Conservation (phyloP, 2,797 vertebrate genomes). For the Tapirus indicus region DNA sequence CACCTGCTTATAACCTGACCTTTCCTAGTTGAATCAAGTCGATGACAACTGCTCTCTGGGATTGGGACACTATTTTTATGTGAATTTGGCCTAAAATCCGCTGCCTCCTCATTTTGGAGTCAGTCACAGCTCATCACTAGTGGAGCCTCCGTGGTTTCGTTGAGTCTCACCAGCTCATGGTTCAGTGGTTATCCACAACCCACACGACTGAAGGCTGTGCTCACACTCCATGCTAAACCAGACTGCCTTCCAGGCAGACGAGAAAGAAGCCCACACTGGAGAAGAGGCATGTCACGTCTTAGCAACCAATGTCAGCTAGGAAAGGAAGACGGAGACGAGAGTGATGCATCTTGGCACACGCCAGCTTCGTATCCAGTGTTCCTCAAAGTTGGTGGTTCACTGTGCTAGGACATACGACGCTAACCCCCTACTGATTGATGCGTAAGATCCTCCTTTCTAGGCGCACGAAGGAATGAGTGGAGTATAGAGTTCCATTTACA, state of each 20-base stretch:
- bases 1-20: slow-evolving; percentile 62
- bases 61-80: not conserved
- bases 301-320: too few relatives aligned
- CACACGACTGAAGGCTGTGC: not conserved
- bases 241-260: not conserved
- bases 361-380: rapidly evolving
- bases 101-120: not conserved
- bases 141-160: not conserved
- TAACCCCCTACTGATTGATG: not conserved
- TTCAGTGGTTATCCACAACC: not conserved
- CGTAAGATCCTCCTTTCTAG: not conserved
- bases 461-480: not conserved
- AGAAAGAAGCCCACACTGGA: not conserved
- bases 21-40: slow-evolving; percentile 67
- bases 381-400: not conserved
- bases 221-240: rapidly evolving
- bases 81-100: not conserved
- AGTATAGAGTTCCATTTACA: rapidly evolving
- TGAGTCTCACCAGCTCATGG: too few relatives aligned
- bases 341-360: not conserved
- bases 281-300: not conserved
- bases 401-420: rapidly evolving
- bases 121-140: not conserved
- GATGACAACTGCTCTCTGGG: not conserved
- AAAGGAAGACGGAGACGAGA: too few relatives aligned